phyloP scores from a whole-genome alignment of 2,113 vertebrate genomes.

The Thamnophis sirtalis region DNA sequence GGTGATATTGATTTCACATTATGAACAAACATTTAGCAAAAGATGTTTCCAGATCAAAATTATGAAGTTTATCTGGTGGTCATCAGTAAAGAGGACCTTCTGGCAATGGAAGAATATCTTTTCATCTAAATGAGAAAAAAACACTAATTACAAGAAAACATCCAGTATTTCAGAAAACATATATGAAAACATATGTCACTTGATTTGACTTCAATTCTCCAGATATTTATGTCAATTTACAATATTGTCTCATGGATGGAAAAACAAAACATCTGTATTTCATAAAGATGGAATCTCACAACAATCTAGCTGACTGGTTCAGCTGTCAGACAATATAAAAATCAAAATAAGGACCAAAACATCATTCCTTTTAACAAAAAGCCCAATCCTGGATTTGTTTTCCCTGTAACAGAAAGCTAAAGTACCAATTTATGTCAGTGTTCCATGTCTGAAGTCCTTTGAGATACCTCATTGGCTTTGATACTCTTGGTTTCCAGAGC shows the following conservation, averaged over 20 bases:
- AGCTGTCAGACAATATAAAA: neutral
- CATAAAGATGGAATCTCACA: neutral
- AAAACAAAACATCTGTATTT: neutral
- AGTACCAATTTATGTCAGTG: neutral
- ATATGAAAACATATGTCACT: neutral
- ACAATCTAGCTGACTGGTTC: neutral
- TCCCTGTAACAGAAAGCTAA: neutral
- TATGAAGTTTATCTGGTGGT: neutral
- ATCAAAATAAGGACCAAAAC: neutral
- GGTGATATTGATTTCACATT: neutral
- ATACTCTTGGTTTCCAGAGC: neutral
- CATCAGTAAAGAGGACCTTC: neutral
- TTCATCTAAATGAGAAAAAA: neutral
- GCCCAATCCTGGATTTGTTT: neutral
- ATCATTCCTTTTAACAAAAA: neutral
- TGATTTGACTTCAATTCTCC: neutral
- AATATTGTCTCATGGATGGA: neutral
- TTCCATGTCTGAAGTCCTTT: neutral
- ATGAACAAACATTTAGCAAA: neutral
- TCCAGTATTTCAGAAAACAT: neutral
- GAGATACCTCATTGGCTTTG: neutral
- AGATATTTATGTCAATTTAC: neutral
- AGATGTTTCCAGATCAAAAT: neutral
- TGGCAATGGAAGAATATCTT: neutral
- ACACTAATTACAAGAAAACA: neutral